Evolutionary conservation across 2,888 invertebrate species (phyloP).

Genomic region (Mesorhabditis spiculigera): DNA sequence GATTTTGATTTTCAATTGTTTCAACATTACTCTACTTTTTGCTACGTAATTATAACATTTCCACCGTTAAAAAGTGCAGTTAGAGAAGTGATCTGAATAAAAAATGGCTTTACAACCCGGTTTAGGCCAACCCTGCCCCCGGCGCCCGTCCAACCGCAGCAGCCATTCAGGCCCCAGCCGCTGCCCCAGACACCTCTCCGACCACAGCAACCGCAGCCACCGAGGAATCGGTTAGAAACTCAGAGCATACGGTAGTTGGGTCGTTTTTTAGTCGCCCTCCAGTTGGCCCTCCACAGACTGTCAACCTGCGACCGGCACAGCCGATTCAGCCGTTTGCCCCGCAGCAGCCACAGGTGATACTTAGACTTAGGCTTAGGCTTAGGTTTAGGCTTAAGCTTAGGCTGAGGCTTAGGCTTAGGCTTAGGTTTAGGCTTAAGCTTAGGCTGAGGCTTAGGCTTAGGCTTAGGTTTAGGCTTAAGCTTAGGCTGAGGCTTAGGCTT

Average conservation of each 20-base stretch:
- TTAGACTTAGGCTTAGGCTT: not conserved
- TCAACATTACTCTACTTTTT: too few relatives aligned
- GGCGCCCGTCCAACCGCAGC: not conserved
- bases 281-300: conserved; percentile 9
- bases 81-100: too few relatives aligned
- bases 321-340: conserved; percentile 25
- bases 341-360: conserved; percentile 6
- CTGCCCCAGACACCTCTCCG: not conserved
- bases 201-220: not conserved
- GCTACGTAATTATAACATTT: too few relatives aligned
- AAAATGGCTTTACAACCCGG: not conserved
- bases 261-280: not conserved
- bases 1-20: too few relatives aligned
- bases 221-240: too few relatives aligned
- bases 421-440: not conserved
- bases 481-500: too few relatives aligned
- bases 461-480: not conserved
- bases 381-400: too few relatives aligned
- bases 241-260: not conserved
- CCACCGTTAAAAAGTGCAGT: too few relatives aligned
- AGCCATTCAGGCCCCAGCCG: not conserved
- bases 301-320: conserved; percentile 20
- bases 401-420: not conserved
- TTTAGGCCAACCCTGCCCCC: conserved; percentile 3
- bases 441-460: too few relatives aligned